Evolutionary conservation across 2,888 invertebrate species (phyloP).

Genomic region (Drosophila mayaguana): DNA sequence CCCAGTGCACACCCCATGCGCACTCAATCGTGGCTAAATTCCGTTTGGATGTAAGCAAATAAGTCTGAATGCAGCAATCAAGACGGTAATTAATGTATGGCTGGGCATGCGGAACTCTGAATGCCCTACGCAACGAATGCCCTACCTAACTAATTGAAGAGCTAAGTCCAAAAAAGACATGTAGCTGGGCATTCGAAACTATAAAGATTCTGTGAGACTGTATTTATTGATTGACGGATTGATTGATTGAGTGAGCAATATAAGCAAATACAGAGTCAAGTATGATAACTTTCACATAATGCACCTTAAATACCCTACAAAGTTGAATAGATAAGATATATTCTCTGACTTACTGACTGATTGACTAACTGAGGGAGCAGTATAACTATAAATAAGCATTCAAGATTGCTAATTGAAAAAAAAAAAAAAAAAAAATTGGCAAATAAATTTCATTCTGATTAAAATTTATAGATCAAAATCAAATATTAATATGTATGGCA

Average conservation of each 20-base stretch:
- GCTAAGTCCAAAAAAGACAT: neutral
- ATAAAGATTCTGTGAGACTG: too few species aligned
- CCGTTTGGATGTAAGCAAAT: slow-evolving; percentile 28
- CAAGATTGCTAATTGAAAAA: too few species aligned
- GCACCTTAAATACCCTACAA: too few species aligned
- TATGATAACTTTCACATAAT: too few species aligned
- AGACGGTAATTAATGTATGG: neutral
- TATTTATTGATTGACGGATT: neutral
- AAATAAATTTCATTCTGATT: too few species aligned
- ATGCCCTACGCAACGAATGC: slow-evolving; percentile 12
- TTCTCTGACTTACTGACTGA: neutral
- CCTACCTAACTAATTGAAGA: neutral
- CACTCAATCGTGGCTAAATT: slow-evolving; percentile 45
- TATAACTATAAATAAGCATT: too few species aligned
- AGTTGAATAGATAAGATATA: neutral
- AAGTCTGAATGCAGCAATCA: slow-evolving; percentile 19
- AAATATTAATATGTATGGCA: too few species aligned
- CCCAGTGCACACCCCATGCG: slow-evolving; percentile 42
- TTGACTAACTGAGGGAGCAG: too few species aligned
- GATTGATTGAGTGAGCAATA: neutral
- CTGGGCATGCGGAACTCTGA: neutral
- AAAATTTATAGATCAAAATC: too few species aligned
- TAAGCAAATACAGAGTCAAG: too few species aligned
- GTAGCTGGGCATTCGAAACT: too few species aligned
- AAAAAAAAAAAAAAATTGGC: too few species aligned